A percentile compares a stretch with the other conserved stretches of the same genome.
These are phyloP conservation scores for Poeciliopsis turrubarensis DNA, from an alignment of 2,113 vertebrate genomes.

Conservation along the genomic window DNA sequence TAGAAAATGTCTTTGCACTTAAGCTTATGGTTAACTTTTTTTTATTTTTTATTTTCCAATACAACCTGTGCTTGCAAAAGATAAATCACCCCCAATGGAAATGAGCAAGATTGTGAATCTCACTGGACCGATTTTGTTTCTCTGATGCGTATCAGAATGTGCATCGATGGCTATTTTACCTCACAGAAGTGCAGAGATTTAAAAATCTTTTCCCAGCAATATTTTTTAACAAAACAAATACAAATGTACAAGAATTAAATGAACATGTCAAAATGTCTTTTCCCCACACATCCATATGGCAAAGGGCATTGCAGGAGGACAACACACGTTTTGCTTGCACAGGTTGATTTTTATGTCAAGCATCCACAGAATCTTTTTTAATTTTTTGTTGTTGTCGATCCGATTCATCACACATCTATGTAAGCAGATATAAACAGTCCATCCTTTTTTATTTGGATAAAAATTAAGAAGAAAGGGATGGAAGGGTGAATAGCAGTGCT, in stretches of 20 bases:
- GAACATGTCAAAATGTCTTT: background rate
- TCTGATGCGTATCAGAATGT: background rate
- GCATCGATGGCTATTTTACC: background rate
- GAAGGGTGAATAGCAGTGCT: no score
- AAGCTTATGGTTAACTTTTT: background rate
- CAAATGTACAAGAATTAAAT: no score
- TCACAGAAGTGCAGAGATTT: background rate
- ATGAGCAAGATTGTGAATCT: background rate
- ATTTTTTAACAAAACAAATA: background rate
- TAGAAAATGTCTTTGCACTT: background rate
- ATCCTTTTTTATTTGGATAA: no score
- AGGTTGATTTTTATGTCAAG: no score
- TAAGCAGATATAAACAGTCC: no score
- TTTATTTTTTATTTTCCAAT: background rate
- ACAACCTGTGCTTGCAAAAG: background rate
- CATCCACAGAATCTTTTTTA: background rate
- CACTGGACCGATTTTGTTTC: background rate
- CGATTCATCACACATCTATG: no score
- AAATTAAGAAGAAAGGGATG: no score
- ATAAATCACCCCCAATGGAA: background rate
- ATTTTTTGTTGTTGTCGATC: background rate
- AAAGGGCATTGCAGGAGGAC: background rate
- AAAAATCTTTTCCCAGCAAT: no score
- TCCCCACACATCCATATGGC: no score
- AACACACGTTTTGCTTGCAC: background rate